These are phyloP conservation scores for Mixornis gularis DNA, from an alignment of 2,113 vertebrate genomes.

Conservation along the genomic window DNA sequence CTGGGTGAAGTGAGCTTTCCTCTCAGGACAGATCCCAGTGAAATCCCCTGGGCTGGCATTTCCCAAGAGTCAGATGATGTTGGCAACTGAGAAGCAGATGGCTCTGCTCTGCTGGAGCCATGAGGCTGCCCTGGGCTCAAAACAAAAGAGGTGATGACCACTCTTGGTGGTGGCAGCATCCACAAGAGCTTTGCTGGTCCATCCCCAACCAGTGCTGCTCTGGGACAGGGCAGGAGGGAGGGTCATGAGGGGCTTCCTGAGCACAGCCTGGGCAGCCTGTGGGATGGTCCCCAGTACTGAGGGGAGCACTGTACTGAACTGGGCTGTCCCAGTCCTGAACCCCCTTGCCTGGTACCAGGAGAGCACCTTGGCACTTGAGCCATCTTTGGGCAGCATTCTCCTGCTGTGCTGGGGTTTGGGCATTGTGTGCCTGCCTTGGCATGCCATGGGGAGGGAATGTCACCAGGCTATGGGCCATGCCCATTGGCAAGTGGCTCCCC, in stretches of 20 bases:
- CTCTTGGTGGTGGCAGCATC: fast-evolving
- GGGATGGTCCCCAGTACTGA: fast-evolving
- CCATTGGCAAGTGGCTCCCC: fast-evolving
- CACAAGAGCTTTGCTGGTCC: not conserved
- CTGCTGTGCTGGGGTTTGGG: fast-evolving
- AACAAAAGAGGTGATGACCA: not conserved
- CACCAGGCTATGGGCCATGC: not conserved
- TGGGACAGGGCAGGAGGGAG: not conserved
- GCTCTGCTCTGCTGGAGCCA: not conserved
- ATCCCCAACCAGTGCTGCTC: fast-evolving
- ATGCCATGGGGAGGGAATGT: fast-evolving
- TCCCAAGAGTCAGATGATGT: not conserved
- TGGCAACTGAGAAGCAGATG: fast-evolving
- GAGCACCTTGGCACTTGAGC: not conserved
- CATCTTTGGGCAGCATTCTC: not conserved
- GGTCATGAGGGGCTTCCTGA: fast-evolving
- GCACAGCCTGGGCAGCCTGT: fast-evolving
- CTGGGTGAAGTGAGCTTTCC: not conserved
- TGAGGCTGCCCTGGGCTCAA: not conserved
- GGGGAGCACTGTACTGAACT: not conserved
- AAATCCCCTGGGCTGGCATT: not conserved
- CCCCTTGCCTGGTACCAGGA: not conserved
- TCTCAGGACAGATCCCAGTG: not conserved
- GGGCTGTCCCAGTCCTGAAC: not conserved
- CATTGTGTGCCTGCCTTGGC: not conserved